Base-by-base conservation (phyloP, 2,113 vertebrate species). In the Athene noctua region DNA sequence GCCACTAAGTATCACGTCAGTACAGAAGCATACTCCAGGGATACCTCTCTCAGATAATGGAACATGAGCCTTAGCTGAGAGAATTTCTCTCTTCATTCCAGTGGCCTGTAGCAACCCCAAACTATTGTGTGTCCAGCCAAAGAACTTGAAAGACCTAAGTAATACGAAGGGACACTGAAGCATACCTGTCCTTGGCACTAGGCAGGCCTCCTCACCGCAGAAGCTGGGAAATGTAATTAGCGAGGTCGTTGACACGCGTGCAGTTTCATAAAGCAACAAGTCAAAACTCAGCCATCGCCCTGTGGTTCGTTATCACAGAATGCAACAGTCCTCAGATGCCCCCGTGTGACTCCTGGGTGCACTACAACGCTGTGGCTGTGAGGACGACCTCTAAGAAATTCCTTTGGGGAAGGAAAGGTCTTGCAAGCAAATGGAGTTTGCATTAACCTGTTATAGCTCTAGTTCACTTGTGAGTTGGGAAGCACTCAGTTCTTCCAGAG, bases 201-300 rank as follows among this genome's bases (percentile, higher is more conserved):
- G 58, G 34, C 16, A 7, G 25, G 15, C 3, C 44, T 15, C 62
- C 9, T 6, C 52, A 6, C 32, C 1, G 25, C 38, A 19, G 82
- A 78, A 42, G 36, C 46, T 47, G 46, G 46, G 46, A 47, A 47
- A 44, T 0, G 58, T 4, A 8, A 44, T 3, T 2, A 10, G 73
- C 3, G 1, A 11, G 29, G 79, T 13, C 46, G 3, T 1, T 10
- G 75, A 3, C 8, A 0, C 0, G 15, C 0, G 29, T 1, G 51
- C 34, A 10, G 54, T 2, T 17, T 36, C 38, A 30, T 54, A 16
- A 19, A 78, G 47, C 16, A 5, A 10, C 23, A 1, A 63, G 44
- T 0, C 20, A 10, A 70, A 30, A 49, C 5, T 0, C 57, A n/a
- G 63, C 63, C 9, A 9, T 0, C 19, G 3, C 2, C 29, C 34